Evolutionary conservation across 53 echinoderm and acorn worm genomes (phyloP), one percentile per base, ranked within the genome.

Genomic region (Apostichopus leukothele): DNA sequence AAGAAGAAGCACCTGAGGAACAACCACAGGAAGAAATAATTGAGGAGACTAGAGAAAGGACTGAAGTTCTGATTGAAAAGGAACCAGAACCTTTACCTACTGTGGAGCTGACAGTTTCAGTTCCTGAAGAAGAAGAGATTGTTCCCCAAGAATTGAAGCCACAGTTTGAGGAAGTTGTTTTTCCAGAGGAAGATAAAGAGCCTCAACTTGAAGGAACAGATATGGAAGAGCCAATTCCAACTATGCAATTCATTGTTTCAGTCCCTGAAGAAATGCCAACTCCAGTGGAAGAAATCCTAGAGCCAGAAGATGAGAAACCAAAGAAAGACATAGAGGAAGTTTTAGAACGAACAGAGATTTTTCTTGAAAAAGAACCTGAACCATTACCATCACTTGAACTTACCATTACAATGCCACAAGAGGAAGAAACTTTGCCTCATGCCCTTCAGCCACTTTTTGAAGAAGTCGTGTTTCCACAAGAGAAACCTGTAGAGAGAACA

Each of bases 141-240:
- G 53, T 73, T 16, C 86, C 86, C 5, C 51, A 73, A 39, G 5
- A 73, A 57, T 60, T 86, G 51, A 76, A 86, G 25, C 92, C 92
- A 86, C 89, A 92, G 53, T 92, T 16, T 90, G 92, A 92, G 74
- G 92, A 92, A 71, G 80, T 90, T 67, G 92, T 92, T 14, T 90
- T 92, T 39, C 92, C 92, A 90, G 74, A 87, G 21, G 85, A 84
- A 66, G 54, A 89, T n/a, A 71, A 71, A n/a, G 20, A 84, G 59
- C 51, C 21, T 18, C 54, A 84, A 20, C 18, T 9, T 16, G 51
- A 68, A 53, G 71, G 53, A 39, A 4, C 18, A 3, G 71, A 71
- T 19, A 71, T 4, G 13, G 71, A 71, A 18, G 20, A 87, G 19
- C 14, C 83, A 55, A 20, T 76, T 11, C 75, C 86, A 10, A 25